phyloP scores from a whole-genome alignment of 2,888 invertebrate genomes.

The Ctenicera cuprea region DNA sequence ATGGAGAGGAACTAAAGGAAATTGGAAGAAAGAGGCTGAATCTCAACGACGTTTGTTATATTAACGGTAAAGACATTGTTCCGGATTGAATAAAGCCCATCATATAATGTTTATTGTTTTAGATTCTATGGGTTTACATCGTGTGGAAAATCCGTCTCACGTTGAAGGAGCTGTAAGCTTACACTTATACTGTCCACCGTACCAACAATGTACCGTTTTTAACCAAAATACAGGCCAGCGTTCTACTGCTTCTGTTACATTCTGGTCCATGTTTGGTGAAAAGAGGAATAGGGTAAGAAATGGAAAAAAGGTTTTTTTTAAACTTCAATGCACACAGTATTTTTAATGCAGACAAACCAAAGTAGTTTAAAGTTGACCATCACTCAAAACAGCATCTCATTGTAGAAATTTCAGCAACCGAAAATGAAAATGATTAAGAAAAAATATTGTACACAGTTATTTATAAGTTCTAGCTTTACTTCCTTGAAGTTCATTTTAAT shows the following conservation, averaged over 20 bases:
- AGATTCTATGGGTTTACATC: constrained; percentile 96
- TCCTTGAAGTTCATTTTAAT: too few relatives aligned
- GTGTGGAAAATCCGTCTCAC: constrained; percentile 95
- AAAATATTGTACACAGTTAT: too few relatives aligned
- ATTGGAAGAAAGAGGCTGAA: constrained; percentile 80
- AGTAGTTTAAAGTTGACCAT: too few relatives aligned
- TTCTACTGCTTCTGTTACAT: constrained; percentile 84
- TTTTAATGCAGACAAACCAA: too few relatives aligned
- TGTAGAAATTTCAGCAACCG: too few relatives aligned
- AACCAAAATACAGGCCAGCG: constrained; percentile 92
- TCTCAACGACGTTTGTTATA: constrained; percentile 92
- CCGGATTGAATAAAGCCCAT: constrained; percentile 57
- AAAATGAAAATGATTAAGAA: too few relatives aligned
- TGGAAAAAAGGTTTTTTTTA: too few relatives aligned
- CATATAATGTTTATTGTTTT: constrained; percentile 51
- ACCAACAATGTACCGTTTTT: constrained; percentile 90
- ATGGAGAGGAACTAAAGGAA: constrained; percentile 69
- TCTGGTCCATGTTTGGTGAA: constrained; percentile 94
- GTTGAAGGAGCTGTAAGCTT: constrained; percentile 92
- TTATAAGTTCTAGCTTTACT: too few relatives aligned
- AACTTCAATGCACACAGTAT: too few relatives aligned
- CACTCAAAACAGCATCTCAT: too few relatives aligned
- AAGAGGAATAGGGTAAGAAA: constrained; percentile 79
- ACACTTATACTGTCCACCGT: constrained; percentile 97
- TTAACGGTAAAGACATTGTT: constrained; percentile 83